Conservation (phyloP, 2,113 vertebrate genomes). For the Tragelaphus strepsiceros region DNA sequence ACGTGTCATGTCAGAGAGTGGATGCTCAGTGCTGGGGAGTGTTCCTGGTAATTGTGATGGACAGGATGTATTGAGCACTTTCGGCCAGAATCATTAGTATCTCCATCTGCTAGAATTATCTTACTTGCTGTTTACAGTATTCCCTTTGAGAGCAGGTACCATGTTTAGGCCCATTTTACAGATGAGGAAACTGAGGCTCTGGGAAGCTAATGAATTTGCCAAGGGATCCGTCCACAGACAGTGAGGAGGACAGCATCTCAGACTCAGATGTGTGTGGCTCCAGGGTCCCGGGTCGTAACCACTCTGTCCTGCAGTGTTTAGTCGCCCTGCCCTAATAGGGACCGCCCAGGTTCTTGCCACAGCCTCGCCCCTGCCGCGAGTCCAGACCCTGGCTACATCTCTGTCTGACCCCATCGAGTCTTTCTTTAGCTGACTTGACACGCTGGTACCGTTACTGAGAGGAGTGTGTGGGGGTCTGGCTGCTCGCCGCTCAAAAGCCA, state of each 20-base stretch:
- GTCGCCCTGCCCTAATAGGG: too few relatives aligned
- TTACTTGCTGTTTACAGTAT: background rate
- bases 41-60: accelerated
- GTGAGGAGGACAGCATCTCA: background rate
- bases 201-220: background rate
- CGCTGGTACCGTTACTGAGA: background rate
- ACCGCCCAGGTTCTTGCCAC: background rate
- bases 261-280: background rate
- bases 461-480: background rate
- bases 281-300: accelerated
- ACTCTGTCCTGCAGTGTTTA: background rate
- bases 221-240: background rate
- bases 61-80: background rate
- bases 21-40: background rate
- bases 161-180: background rate
- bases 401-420: accelerated
- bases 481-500: background rate
- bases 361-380: accelerated
- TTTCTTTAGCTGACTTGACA: background rate
- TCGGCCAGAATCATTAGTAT: background rate
- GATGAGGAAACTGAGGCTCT: background rate
- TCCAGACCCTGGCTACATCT: background rate
- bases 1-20: background rate
- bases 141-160: background rate
- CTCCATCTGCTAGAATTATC: background rate